These are phyloP conservation scores for Microtus richardsoni DNA, from an alignment of 2,113 vertebrate species.

Conservation along the genomic window DNA sequence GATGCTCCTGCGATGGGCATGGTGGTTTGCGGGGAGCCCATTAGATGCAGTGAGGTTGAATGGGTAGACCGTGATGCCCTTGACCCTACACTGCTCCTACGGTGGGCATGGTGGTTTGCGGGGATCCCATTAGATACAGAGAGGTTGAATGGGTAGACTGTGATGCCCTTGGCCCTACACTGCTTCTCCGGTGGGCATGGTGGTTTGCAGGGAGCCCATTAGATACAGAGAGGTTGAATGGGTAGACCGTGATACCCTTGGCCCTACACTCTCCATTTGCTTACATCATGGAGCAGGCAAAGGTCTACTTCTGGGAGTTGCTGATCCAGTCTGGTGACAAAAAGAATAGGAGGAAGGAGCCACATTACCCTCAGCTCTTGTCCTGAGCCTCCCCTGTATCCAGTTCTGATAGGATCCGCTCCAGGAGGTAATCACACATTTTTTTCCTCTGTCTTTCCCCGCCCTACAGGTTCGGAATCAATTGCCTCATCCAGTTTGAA, in stretches of 20 bases:
- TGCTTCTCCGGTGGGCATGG: neutral
- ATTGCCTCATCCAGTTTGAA: conserved; percentile 98
- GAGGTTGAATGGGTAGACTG: neutral
- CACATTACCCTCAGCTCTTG: no score
- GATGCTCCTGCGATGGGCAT: neutral
- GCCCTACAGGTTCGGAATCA: conserved; percentile 93
- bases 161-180: neutral
- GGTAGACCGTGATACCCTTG: neutral
- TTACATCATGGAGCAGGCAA: neutral
- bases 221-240: neutral
- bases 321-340: neutral
- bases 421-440: neutral
- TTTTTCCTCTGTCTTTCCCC: conserved; percentile 18
- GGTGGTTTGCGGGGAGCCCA: neutral
- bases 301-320: neutral
- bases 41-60: neutral
- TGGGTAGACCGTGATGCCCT: neutral
- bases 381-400: neutral
- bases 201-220: neutral
- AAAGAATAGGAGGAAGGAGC: neutral
- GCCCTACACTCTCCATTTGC: neutral
- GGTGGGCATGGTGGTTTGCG: neutral
- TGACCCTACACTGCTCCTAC: neutral
- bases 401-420: neutral
- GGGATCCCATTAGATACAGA: neutral